Conservation (phyloP, 2,797 vertebrate species). For the Paramormyrops hopkinsi region DNA sequence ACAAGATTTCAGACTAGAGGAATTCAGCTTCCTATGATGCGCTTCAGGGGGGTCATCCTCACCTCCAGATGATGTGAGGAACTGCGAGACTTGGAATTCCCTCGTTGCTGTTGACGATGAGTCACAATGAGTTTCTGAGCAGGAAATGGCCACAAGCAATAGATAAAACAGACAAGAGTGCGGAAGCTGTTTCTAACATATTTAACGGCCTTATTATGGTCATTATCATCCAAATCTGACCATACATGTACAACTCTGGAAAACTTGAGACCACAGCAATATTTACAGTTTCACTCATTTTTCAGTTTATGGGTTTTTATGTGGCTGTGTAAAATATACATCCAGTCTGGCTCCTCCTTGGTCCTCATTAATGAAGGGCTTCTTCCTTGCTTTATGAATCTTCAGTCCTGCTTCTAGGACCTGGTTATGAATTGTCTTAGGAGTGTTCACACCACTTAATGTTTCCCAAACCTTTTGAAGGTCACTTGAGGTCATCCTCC, state of each 20-base stretch:
- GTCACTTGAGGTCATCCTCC: neutral
- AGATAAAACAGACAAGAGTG: neutral
- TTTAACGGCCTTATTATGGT: neutral
- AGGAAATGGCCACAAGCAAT: neutral
- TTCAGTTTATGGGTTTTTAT: neutral
- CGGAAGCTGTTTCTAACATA: neutral
- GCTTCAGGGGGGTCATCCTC: neutral
- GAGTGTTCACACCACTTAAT: neutral
- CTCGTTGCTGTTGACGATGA: neutral
- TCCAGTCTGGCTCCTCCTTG: neutral
- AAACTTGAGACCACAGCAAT: neutral
- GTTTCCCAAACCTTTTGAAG: neutral
- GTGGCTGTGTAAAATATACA: neutral
- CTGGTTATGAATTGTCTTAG: neutral
- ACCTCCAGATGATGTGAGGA: neutral
- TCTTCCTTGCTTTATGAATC: neutral
- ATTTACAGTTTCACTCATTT: neutral
- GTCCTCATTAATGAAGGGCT: neutral
- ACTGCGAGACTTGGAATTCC: neutral
- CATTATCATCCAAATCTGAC: neutral
- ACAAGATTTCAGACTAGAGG: neutral
- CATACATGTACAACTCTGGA: neutral
- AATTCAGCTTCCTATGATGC: neutral
- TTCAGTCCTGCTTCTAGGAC: neutral
- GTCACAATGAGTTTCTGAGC: neutral